Evolutionary conservation across 2,113 vertebrate genomes (phyloP), one percentile per base, ranked within the genome.

Genomic region (Turnix velox): DNA sequence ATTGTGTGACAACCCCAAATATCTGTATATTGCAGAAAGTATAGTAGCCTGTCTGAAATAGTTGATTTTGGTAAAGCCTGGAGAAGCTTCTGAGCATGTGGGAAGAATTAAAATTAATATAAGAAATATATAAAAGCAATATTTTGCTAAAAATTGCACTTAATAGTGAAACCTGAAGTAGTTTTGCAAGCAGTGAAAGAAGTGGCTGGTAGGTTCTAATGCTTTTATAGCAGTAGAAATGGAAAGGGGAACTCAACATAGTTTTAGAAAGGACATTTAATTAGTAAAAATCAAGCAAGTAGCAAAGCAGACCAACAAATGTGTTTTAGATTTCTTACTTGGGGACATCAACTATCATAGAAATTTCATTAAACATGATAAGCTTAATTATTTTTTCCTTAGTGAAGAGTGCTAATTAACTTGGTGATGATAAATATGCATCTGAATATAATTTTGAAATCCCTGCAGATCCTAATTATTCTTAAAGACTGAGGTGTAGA

Each of bases 371-470:
- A 94, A 96, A 91, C 83, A 90, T 88, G 68, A 97, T 95, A 92
- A 95, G 81, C 94, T 97, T 96, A 94, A 97, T 98, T 96, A 97
- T 93, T 97, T 95, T 94, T 45, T 95, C 79, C 89, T 95, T 88
- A 87, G 72, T 87, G 89, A 92, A 91, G 62, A 80, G 43, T 68
- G 90, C 58, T 96, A 96, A 97, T 96, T 97, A 93, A 92, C 74
- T 92, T 88, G 37, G 35, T 73, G 74, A 71, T 95, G 75, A 96
- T 90, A 98, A 96, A 95, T 96, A 93, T 46, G 42, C 72, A 90
- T 92, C 62, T 93, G 66, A 96, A 93, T 96, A 95, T 71, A 52
- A 95, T 92, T 95, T 93, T 69, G 72, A 93, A 97, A 95, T 93
- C 73, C 80, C 68, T 78, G 69, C 68, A 91, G 67, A 80, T 92